Conservation (phyloP, 2,113 vertebrate genomes). For the Drymodes brunneopygia region DNA sequence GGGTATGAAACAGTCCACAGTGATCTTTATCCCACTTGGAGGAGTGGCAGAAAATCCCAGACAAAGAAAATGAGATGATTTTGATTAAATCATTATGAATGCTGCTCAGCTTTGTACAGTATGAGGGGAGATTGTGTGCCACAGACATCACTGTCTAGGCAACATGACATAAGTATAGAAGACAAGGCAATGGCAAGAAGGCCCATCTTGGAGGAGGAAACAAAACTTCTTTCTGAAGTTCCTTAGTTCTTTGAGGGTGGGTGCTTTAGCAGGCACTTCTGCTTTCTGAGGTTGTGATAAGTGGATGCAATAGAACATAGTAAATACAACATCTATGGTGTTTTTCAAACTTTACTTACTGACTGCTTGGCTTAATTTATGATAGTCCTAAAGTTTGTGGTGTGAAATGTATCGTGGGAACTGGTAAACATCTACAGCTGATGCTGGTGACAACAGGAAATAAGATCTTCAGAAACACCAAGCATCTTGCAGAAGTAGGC, state of each 20-base stretch:
- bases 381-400: background rate
- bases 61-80: background rate
- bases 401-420: background rate
- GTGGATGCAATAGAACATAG: background rate
- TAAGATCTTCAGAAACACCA: background rate
- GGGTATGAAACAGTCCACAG: background rate
- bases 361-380: background rate
- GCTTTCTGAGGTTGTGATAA: background rate
- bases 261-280: background rate
- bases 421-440: background rate
- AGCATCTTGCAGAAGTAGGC: background rate
- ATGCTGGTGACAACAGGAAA: background rate
- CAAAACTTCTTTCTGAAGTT: background rate
- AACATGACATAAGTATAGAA: background rate
- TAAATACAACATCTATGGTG: background rate
- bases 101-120: background rate
- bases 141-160: background rate
- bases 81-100: background rate
- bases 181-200: background rate
- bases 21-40: background rate
- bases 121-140: background rate
- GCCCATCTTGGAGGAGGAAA: background rate
- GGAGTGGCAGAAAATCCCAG: background rate
- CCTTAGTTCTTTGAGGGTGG: background rate
- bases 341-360: background rate